Base-by-base conservation (phyloP, 2,113 vertebrate genomes). In the Mus pahari region DNA sequence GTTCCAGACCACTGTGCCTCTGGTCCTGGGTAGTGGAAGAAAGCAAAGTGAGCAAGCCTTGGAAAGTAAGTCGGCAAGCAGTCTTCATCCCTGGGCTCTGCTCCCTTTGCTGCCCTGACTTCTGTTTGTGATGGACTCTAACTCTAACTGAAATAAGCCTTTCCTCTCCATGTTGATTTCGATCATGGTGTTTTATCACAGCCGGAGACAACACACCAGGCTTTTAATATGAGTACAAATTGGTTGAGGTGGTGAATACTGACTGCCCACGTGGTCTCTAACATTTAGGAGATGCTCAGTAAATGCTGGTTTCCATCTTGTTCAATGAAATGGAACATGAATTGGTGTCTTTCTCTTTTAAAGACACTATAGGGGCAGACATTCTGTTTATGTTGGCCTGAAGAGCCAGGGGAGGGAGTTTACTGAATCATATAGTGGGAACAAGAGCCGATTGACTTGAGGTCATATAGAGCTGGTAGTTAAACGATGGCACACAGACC, bases 261-360 rank as follows among this genome's bases (percentile, higher is more conserved):
- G 79, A 71, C 64, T 74, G 33, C 36, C 36, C 73, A 58, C 0
- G 0, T 87, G 20, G 58, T 88, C 31, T 70, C 70, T 90, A 64
- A 62, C 50, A 73, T 93, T 87, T 95, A 53, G 36, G 84, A 91
- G 68, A 36, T n/a, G 28, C 19, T 90, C n/a, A 79, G 20, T 94
- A 79, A 95, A n/a, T 90, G 62, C 48, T 74, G 78, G 16, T 92
- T 95, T 33, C 74, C 74, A 28, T 94, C 26, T 81, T 36, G 82
- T 68, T 91, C 73, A 53, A 66, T 88, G 6, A 82, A 82, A 39
- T 88, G 36, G n/a, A 92, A 0, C 45, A 62, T 48, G 53, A 90
- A 19, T 90, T 19, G 39, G n/a, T 50, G 81, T 64, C 62, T 78
- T 28, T 81, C 19, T 16, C 75, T 48, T 55, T 53, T n/a, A 36